Conservation (phyloP, 2,113 vertebrate species). For the Pluvianellus socialis region DNA sequence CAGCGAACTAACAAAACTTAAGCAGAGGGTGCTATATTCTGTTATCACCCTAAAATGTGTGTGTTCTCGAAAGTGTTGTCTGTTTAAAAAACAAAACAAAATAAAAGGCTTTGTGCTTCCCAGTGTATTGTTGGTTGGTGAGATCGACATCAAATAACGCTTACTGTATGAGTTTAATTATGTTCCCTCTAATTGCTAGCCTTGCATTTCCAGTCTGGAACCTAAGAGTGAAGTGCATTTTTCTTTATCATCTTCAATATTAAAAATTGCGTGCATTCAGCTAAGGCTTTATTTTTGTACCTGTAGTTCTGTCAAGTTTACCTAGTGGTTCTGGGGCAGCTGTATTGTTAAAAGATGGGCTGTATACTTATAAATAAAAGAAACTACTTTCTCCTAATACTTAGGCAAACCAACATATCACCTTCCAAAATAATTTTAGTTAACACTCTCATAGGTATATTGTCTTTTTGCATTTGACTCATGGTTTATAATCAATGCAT, state of each 20-base stretch:
- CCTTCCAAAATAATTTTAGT: background rate
- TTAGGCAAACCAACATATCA: background rate
- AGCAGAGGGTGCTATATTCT: background rate
- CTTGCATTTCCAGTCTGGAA: conserved; percentile 25
- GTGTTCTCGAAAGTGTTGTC: background rate
- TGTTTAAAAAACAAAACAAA: background rate
- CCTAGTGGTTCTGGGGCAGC: background rate
- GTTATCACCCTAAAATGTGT: background rate
- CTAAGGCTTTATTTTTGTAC: background rate
- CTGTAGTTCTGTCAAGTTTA: background rate
- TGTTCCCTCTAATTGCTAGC: background rate
- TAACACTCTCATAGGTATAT: background rate
- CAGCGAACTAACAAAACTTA: background rate
- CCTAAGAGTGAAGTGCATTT: background rate
- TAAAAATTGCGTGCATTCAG: background rate
- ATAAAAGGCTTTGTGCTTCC: background rate
- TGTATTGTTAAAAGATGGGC: background rate
- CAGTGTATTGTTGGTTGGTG: background rate
- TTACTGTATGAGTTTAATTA: conserved; percentile 15
- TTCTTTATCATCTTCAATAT: background rate
- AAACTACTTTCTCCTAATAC: background rate
- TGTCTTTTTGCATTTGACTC: background rate
- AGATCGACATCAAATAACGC: background rate
- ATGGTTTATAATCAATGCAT: background rate
- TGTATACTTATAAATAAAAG: background rate